Percentiles rank a stretch among this genome's conserved stretches.
Evolutionary conservation across 2,113 vertebrate species (phyloP).

Genomic region (Lepus americanus): DNA sequence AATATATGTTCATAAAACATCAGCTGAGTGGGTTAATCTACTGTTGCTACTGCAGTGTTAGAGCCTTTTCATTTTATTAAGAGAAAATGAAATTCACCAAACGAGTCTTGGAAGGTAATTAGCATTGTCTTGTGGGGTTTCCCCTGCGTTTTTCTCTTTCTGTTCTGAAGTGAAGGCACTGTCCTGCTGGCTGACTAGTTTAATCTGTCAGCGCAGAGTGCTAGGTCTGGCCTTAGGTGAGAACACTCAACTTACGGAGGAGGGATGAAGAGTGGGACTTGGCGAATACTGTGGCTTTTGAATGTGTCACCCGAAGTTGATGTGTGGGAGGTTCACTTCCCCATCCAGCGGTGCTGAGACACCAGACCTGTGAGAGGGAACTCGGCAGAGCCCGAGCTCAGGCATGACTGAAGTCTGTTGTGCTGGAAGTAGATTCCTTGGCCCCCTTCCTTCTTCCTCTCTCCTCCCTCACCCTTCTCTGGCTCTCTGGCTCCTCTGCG

Average conservation of each 20-base stretch:
- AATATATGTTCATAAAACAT: background rate
- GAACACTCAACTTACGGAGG: background rate
- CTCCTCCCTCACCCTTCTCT: no score
- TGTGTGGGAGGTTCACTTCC: background rate
- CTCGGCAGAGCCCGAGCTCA: background rate
- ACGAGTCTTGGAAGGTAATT: background rate
- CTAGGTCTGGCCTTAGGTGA: background rate
- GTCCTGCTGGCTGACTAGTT: background rate
- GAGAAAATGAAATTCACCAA: conserved; percentile 24
- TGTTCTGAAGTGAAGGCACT: background rate
- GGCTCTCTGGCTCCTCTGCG: background rate
- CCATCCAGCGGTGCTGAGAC: background rate
- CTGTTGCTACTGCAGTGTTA: background rate
- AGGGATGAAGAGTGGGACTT: background rate
- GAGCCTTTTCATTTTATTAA: conserved; percentile 1
- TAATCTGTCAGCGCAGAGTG: background rate
- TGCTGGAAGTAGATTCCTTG: no score
- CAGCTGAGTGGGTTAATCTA: background rate
- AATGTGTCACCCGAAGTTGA: background rate
- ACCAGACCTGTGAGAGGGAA: background rate
- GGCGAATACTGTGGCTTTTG: background rate
- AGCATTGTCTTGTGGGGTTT: background rate
- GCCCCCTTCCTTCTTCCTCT: no score
- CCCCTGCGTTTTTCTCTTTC: background rate
- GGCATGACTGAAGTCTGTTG: background rate